A percentile compares a stretch with the other conserved stretches of the same genome.
Evolutionary conservation across 2,797 vertebrate species (phyloP).

Genomic region (Chelmon rostratus): DNA sequence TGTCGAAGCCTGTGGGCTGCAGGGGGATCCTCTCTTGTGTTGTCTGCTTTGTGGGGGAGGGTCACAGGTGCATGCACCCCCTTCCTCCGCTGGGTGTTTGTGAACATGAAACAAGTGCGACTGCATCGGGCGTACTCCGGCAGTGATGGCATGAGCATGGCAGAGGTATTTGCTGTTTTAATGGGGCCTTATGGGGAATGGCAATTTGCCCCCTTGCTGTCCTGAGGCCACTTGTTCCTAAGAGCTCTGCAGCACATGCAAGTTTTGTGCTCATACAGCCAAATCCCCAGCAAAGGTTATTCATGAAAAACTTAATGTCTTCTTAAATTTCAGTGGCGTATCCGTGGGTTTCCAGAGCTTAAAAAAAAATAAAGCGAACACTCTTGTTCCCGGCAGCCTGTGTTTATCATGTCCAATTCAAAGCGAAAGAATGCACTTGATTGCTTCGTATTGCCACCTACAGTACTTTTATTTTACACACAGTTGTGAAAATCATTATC

Average conservation of each 20-base stretch:
- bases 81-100: constrained; percentile 50
- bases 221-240: not conserved
- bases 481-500: constrained; percentile 57
- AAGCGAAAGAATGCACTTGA: constrained; percentile 60
- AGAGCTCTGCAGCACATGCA: not conserved
- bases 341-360: not conserved
- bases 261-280: constrained; percentile 3
- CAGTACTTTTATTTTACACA: constrained; percentile 58
- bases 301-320: constrained; percentile 17
- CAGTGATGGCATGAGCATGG: constrained; percentile 69
- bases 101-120: constrained; percentile 70
- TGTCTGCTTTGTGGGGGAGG: constrained; percentile 70
- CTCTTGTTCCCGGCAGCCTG: constrained; percentile 27
- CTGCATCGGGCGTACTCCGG: constrained; percentile 21
- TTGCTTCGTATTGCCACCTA: constrained; percentile 55
- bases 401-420: constrained; percentile 68
- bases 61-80: constrained; percentile 75
- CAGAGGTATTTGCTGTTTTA: constrained; percentile 47
- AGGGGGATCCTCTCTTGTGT: constrained; percentile 74
- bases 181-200: not conserved
- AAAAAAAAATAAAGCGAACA: constrained; percentile 2
- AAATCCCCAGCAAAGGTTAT: constrained; percentile 7
- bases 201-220: not conserved
- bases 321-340: not conserved
- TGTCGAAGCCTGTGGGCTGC: constrained; percentile 72